Evolutionary conservation across 2,113 vertebrate genomes (phyloP).

Genomic region (Xenopus laevis): DNA sequence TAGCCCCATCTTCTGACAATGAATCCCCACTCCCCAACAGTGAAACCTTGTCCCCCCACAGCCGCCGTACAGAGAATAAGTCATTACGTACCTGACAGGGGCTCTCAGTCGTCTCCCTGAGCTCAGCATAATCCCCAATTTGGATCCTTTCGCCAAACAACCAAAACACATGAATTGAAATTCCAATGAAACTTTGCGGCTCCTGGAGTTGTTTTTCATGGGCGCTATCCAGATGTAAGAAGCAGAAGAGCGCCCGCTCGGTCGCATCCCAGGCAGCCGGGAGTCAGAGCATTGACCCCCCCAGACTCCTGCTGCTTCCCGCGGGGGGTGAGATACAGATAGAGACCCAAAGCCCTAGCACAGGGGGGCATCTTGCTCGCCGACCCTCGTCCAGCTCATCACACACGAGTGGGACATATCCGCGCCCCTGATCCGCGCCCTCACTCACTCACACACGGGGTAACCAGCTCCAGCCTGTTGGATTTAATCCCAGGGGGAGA

Average conservation of each 20-base stretch:
- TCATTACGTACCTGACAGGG: slow-evolving; percentile 9
- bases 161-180: not conserved
- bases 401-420: slow-evolving; percentile 16
- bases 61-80: too few relatives aligned
- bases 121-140: slow-evolving; percentile 14
- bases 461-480: not conserved
- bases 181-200: slow-evolving; percentile 17
- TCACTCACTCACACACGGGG: not conserved
- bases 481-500: not conserved
- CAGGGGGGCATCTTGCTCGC: slow-evolving; percentile 6
- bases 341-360: slow-evolving; percentile 1
- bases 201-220: not conserved
- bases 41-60: too few relatives aligned
- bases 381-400: not conserved
- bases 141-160: not conserved
- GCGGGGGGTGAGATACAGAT: slow-evolving; percentile 22
- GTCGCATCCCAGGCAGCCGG: slow-evolving; percentile 13
- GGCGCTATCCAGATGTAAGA: not conserved
- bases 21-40: too few relatives aligned
- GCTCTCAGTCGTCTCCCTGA: slow-evolving; percentile 9
- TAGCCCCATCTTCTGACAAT: too few relatives aligned
- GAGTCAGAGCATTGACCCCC: not conserved
- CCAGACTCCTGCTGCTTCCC: slow-evolving; percentile 1
- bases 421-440: not conserved
- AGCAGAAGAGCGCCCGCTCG: not conserved